Evolutionary conservation across 1,140 invertebrate species (phyloP).

Genomic region (Zaprionus vittiger): DNA sequence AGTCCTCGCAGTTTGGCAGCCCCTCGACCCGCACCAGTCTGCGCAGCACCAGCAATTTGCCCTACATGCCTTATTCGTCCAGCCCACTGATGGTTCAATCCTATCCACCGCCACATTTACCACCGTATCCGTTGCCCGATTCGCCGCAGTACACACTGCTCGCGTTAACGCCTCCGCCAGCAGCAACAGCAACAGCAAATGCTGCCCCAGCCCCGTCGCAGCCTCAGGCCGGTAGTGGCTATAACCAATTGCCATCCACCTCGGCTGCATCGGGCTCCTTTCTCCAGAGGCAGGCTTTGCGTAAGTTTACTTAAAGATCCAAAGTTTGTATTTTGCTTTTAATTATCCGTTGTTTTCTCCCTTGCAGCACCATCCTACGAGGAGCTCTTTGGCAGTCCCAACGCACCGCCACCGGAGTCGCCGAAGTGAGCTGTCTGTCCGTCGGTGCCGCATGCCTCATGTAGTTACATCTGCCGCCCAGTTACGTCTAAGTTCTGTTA

Average conservation of each 20-base stretch:
- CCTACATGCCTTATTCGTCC: constrained; percentile 79
- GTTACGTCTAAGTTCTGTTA: constrained; percentile 75
- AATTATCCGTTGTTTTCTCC: neutral
- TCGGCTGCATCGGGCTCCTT: constrained; percentile 52
- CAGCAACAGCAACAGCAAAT: neutral
- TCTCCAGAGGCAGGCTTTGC: constrained; percentile 63
- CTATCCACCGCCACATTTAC: constrained; percentile 73
- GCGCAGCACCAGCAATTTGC: constrained; percentile 73
- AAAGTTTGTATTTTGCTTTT: neutral
- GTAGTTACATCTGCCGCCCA: constrained; percentile 61
- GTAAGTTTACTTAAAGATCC: constrained; percentile 50
- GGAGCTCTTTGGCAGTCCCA: constrained; percentile 74
- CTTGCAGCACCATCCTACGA: constrained; percentile 77
- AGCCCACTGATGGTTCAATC: constrained; percentile 74
- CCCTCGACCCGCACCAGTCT: constrained; percentile 64
- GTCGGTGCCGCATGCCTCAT: constrained; percentile 2
- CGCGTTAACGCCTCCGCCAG: constrained; percentile 41
- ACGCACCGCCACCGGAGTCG: constrained; percentile 61
- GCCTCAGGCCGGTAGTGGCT: constrained; percentile 36
- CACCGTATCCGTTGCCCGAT: constrained; percentile 67
- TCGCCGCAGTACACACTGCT: constrained; percentile 70
- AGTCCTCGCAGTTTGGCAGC: constrained; percentile 76
- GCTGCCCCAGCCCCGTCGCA: neutral
- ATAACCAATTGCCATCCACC: constrained; percentile 69
- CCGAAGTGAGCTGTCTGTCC: constrained; percentile 53